Percentiles rank a stretch among this genome's conserved stretches.
These are phyloP conservation scores for Pituophis catenifer DNA, from an alignment of 2,113 vertebrate species.

Conservation along the genomic window DNA sequence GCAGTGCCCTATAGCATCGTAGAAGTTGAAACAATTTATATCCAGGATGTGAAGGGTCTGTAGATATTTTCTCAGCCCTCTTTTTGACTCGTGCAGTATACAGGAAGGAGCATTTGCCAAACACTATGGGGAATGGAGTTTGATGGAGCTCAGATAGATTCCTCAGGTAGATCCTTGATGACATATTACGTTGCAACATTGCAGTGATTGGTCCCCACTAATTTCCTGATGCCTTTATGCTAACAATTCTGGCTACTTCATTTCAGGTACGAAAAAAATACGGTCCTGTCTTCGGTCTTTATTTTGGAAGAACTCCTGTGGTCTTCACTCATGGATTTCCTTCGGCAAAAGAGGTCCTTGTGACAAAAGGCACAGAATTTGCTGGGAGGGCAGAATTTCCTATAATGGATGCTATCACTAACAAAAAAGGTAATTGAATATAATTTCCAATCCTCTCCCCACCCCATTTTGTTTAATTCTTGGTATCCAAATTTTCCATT, in stretches of 20 bases:
- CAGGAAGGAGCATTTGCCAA: not conserved
- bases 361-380: not conserved
- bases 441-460: not conserved
- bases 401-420: not conserved
- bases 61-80: too few relatives aligned
- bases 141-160: too few relatives aligned
- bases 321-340: not conserved
- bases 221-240: not conserved
- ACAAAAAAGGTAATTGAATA: not conserved
- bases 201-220: not conserved
- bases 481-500: too few relatives aligned
- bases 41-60: too few relatives aligned
- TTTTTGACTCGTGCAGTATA: too few relatives aligned
- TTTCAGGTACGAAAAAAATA: not conserved
- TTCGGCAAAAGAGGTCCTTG: not conserved
- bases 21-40: too few relatives aligned
- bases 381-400: not conserved
- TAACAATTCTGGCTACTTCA: not conserved
- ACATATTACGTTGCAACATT: not conserved
- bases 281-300: not conserved
- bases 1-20: too few relatives aligned
- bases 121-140: not conserved
- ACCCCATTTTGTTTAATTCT: too few relatives aligned
- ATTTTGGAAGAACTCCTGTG: not conserved
- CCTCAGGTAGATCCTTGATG: too few relatives aligned